Base-by-base conservation (phyloP, 2,113 vertebrate species). In the Toxotes jaculatrix region DNA sequence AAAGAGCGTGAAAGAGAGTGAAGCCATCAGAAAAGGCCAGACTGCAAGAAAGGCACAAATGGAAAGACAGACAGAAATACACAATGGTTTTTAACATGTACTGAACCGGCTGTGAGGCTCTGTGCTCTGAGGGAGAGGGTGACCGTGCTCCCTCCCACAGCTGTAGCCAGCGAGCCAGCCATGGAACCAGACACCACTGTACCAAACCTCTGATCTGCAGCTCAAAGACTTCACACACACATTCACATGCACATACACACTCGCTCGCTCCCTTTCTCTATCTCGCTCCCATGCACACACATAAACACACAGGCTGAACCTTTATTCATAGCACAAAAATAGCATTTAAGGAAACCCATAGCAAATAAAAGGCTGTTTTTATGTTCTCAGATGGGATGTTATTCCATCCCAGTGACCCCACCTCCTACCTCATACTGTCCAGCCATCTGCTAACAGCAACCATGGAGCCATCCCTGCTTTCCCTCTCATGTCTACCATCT, bases 331-430 rank as follows among this genome's bases (percentile, higher is more conserved):
- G 86, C 74, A 60, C 76, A 80, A 40, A 82, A 84, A 63, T 69
- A 89, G 87, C 87, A 53, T 88, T 92, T 89, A 83, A 86, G 21
- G 51, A 83, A 88, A 87, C 80, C 79, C 45, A 49, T 60, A 77
- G 61, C 76, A 83, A 89, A 88, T 89, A 87, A 88, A 91, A 89
- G 63, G 75, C 74, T 82, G 75, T 78, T 89, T 92, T 92, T 83
- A 88, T 91, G 77, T 60, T 1, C 83, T 75, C 40, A 42, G 82
- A 84, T 88, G 62, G 65, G 81, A 73, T 89, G 88, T 80, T 53
- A 79, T 78, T 82, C 75, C 74, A 53, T 79, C 31, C 64, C 83
- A 64, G 0, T 79, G 87, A 90, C 86, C 86, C 87, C 81, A 77
- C 84, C 86, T 87, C 84, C 89, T 63, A 78, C 89, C 83, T 88